phyloP scores from a whole-genome alignment of 2,888 invertebrate genomes.

The Theodoxus fluviatilis region DNA sequence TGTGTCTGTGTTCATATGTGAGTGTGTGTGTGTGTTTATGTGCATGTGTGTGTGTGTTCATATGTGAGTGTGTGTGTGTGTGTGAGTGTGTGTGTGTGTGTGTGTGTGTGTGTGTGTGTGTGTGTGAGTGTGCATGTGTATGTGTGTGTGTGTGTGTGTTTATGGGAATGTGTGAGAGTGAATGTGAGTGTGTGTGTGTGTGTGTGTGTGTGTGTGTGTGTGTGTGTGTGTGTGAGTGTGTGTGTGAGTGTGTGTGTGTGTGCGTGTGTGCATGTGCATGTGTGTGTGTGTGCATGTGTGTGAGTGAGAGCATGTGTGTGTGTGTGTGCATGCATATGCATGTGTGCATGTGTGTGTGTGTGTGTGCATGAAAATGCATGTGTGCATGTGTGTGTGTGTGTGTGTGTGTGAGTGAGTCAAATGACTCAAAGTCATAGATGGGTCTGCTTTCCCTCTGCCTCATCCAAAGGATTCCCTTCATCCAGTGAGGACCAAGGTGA shows the following conservation, averaged over 20 bases:
- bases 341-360: too few relatives aligned
- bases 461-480: too few relatives aligned
- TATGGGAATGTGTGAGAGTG: neutral
- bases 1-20: slow-evolving; percentile 18
- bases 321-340: neutral
- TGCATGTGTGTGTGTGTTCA: slow-evolving; percentile 20
- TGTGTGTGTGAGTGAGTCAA: too few relatives aligned
- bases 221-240: slow-evolving; percentile 10
- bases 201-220: slow-evolving; percentile 16
- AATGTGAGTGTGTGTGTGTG: neutral
- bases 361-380: too few relatives aligned
- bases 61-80: slow-evolving; percentile 17
- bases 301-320: too few relatives aligned
- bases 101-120: neutral
- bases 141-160: neutral
- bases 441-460: too few relatives aligned
- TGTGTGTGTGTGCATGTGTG: neutral
- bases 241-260: neutral
- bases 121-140: neutral
- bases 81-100: slow-evolving; percentile 20
- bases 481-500: too few relatives aligned
- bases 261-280: neutral
- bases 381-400: too few relatives aligned
- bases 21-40: neutral
- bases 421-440: too few relatives aligned